Conservation (phyloP, 2,888 invertebrate species). For the Xestia rhomboidea region DNA sequence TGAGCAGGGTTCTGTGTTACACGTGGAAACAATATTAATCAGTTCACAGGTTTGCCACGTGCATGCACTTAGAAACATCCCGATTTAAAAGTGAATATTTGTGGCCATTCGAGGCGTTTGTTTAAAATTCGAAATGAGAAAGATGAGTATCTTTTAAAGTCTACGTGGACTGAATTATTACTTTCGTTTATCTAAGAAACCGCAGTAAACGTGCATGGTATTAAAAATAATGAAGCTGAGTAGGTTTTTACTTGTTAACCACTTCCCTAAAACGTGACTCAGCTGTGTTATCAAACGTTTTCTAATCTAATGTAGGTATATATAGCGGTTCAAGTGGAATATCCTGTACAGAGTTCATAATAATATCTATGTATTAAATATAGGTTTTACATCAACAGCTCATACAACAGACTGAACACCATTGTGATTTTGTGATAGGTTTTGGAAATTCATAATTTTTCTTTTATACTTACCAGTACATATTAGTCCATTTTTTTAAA, state of each 20-base stretch:
- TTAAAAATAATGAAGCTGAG: slow-evolving; percentile 12
- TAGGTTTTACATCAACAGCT: slow-evolving; percentile 7
- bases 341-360: slow-evolving; percentile 32
- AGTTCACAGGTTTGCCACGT: slow-evolving; percentile 11
- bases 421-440: not conserved
- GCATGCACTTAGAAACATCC: not conserved
- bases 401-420: slow-evolving; percentile 11
- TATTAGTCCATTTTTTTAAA: too few relatives aligned
- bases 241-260: slow-evolving; percentile 11
- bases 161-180: not conserved
- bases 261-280: slow-evolving; percentile 27
- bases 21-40: slow-evolving; percentile 28
- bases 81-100: not conserved
- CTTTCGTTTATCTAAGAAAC: not conserved
- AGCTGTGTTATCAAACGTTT: slow-evolving; percentile 32
- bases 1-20: not conserved
- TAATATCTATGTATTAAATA: slow-evolving; percentile 11
- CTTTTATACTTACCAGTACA: not conserved
- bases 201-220: not conserved
- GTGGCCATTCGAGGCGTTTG: not conserved
- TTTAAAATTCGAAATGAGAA: not conserved
- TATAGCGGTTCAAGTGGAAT: slow-evolving; percentile 22
- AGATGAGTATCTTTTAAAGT: slow-evolving; percentile 1
- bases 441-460: not conserved
- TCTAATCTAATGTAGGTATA: slow-evolving; percentile 35